Conservation (phyloP, 2,888 invertebrate species). For the Patella caerulea region DNA sequence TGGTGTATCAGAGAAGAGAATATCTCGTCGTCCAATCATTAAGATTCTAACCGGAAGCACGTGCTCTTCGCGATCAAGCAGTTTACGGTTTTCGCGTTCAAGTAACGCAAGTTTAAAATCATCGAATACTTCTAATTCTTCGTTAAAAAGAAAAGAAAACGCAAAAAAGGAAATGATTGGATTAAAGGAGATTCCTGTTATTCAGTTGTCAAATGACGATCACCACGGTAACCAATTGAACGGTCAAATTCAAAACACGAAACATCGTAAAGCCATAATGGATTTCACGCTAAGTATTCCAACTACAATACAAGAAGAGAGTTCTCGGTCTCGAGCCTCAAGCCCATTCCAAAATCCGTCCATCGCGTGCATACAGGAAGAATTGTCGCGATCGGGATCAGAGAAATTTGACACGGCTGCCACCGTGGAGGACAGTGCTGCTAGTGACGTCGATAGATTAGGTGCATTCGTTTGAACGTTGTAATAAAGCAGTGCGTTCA, state of each 20-base stretch:
- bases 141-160: slow-evolving; percentile 19
- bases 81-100: slow-evolving; percentile 48
- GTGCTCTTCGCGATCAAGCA: slow-evolving; percentile 36
- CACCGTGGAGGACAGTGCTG: neutral
- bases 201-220: neutral
- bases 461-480: neutral
- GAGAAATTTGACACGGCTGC: neutral
- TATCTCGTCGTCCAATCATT: slow-evolving; percentile 39
- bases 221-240: neutral
- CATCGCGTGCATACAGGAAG: neutral
- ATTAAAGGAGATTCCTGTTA: slow-evolving; percentile 10
- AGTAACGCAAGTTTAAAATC: slow-evolving; percentile 52
- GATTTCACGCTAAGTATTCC: slow-evolving; percentile 53
- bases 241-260: slow-evolving; percentile 7
- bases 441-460: neutral
- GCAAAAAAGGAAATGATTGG: slow-evolving; percentile 8
- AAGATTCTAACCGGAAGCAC: slow-evolving; percentile 39
- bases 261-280: slow-evolving; percentile 41
- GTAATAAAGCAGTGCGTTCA: too few species aligned
- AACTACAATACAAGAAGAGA: slow-evolving; percentile 58
- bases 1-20: slow-evolving; percentile 31
- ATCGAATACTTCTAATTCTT: slow-evolving; percentile 32
- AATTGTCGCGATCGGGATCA: neutral
- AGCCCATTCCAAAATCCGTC: slow-evolving; percentile 26
- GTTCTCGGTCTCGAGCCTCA: slow-evolving; percentile 46